A percentile compares a stretch with the other conserved stretches of the same genome.
Conservation (phyloP, 2,113 vertebrate genomes). For the Hemichromis elongatus region DNA sequence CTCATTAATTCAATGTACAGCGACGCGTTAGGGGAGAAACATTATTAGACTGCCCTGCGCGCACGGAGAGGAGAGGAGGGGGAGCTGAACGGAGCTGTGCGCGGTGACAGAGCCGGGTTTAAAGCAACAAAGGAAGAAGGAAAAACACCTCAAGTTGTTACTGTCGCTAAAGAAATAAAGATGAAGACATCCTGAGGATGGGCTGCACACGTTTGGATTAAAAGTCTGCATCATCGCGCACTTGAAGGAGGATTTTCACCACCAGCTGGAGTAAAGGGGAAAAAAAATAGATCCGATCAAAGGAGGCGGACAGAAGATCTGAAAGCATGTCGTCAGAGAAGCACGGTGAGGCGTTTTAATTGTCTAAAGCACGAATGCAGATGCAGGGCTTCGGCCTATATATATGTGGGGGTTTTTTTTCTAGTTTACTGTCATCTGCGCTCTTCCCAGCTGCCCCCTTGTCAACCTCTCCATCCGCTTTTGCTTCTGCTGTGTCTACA, state of each 20-base stretch:
- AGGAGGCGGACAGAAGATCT: slow-evolving; percentile 32
- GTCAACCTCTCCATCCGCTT: slow-evolving; percentile 9
- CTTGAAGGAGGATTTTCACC: neutral
- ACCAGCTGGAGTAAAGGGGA: slow-evolving; percentile 11
- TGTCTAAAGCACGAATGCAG: neutral
- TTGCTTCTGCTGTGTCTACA: slow-evolving; percentile 12
- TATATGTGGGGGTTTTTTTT: fast-evolving
- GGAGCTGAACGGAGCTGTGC: neutral
- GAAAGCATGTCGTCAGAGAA: slow-evolving; percentile 75
- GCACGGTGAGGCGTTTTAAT: slow-evolving; percentile 67
- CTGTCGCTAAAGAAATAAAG: neutral
- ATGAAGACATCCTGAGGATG: slow-evolving; percentile 61
- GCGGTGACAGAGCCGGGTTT: neutral
- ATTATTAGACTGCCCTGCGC: slow-evolving; percentile 36
- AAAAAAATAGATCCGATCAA: neutral
- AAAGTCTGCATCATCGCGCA: slow-evolving; percentile 33
- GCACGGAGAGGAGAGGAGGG: neutral
- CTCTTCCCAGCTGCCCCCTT: neutral
- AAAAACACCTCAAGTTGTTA: neutral
- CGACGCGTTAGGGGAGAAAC: slow-evolving; percentile 60
- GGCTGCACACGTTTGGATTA: slow-evolving; percentile 31
- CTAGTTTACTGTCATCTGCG: neutral
- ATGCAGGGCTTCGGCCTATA: neutral
- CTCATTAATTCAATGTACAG: slow-evolving; percentile 71
- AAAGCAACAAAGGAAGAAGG: neutral